Evolutionary conservation across 2,888 invertebrate species (phyloP).

Genomic region (Branchipolynoe longqiensis): DNA sequence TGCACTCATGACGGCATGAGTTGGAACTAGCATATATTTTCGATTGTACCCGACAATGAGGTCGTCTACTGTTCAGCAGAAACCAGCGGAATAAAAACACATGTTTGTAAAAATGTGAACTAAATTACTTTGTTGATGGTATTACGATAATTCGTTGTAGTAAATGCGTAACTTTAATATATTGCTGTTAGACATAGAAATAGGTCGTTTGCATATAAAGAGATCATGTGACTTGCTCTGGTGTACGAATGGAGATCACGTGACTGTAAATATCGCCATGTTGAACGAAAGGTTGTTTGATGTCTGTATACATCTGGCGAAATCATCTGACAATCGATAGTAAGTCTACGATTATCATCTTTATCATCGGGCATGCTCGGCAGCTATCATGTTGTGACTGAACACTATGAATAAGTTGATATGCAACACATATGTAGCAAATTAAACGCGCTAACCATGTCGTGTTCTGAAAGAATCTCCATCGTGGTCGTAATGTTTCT

Average conservation of each 20-base stretch:
- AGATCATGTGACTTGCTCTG: conserved; percentile 79
- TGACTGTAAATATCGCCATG: conserved; percentile 72
- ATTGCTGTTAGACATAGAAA: neutral
- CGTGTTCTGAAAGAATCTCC: neutral
- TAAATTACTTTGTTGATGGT: too few species aligned
- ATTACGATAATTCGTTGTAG: too few species aligned
- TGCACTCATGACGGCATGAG: too few species aligned
- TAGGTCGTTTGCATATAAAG: conserved; percentile 46
- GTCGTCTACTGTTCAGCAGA: neutral
- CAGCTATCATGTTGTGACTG: neutral
- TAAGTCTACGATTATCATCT: conserved; percentile 17
- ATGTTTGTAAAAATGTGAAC: too few species aligned
- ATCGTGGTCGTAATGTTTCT: neutral
- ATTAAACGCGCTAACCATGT: neutral
- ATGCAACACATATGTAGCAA: neutral
- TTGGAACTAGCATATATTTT: too few species aligned
- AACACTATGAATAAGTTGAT: neutral
- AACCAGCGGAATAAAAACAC: conserved; percentile 19
- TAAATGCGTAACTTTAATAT: too few species aligned
- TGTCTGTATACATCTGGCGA: conserved; percentile 13
- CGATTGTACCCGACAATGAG: neutral
- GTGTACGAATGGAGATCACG: conserved; percentile 80
- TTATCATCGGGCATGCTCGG: neutral
- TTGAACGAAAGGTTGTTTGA: conserved; percentile 51
- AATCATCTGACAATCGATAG: conserved; percentile 31